These are phyloP conservation scores for Ochotona curzoniae DNA, from an alignment of 2,113 vertebrate species.

Conservation along the genomic window DNA sequence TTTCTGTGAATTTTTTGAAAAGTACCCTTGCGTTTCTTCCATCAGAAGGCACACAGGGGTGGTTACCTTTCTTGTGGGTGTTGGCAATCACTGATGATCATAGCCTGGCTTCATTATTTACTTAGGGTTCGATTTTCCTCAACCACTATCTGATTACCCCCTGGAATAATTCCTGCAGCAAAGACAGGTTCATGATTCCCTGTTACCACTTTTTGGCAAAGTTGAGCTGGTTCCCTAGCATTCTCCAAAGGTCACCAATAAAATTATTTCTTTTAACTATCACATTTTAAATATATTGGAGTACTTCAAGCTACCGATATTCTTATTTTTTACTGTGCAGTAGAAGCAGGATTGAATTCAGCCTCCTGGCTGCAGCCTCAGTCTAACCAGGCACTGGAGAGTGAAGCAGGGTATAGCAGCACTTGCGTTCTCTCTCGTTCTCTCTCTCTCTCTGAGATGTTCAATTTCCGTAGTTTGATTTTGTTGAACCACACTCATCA, in stretches of 20 bases:
- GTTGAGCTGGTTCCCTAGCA: neutral
- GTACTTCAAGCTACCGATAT: neutral
- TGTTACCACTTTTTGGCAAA: neutral
- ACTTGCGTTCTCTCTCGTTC: no score
- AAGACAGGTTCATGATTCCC: neutral
- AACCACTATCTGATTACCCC: neutral
- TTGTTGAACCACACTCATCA: neutral
- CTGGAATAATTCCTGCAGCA: neutral
- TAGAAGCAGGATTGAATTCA: neutral
- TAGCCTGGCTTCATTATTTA: neutral
- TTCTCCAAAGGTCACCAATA: neutral
- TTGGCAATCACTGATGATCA: neutral
- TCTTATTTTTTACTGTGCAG: neutral
- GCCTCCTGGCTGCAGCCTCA: no score
- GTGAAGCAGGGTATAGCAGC: no score
- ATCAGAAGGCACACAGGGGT: neutral
- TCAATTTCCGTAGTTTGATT: neutral
- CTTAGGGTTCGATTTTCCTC: neutral
- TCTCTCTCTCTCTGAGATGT: neutral
- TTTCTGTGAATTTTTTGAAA: no score
- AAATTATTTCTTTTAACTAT: neutral
- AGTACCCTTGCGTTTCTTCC: neutral
- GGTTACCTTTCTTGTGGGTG: no score
- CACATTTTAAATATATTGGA: conserved; percentile 17
- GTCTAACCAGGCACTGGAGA: no score